phyloP scores from a whole-genome alignment of 2,113 vertebrate species.

The Lipophrys pholis region DNA sequence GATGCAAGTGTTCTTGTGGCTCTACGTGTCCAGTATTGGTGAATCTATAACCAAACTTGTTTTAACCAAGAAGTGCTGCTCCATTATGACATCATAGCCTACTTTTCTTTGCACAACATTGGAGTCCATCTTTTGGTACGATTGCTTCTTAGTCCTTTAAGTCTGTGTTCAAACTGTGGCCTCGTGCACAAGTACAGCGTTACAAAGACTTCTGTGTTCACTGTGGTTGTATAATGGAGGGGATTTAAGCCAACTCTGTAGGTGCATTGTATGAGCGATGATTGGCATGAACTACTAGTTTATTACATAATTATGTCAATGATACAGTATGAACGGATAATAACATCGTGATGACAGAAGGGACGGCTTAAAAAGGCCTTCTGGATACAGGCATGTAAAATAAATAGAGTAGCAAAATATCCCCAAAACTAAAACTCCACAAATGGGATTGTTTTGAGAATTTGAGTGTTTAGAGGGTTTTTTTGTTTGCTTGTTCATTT shows the following conservation, averaged over 20 bases:
- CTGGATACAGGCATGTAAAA: no score
- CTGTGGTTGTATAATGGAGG: slow-evolving; percentile 50
- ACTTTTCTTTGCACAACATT: slow-evolving; percentile 3
- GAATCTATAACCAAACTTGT: not conserved
- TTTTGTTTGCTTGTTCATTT: no score
- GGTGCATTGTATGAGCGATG: slow-evolving; percentile 30
- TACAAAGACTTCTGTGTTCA: slow-evolving; percentile 62
- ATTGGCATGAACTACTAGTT: not conserved
- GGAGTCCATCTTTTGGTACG: not conserved
- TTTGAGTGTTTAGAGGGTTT: no score
- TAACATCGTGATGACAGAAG: no score
- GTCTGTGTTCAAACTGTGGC: slow-evolving; percentile 7
- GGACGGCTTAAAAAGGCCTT: no score
- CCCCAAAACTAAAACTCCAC: no score
- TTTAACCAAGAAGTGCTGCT: not conserved
- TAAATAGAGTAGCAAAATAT: no score
- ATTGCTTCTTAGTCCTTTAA: not conserved
- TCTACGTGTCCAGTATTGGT: not conserved
- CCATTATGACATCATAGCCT: slow-evolving; percentile 1
- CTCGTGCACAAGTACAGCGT: slow-evolving; percentile 4
- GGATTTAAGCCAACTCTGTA: slow-evolving; percentile 45
- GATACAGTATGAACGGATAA: no score
- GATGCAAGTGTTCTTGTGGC: no score
- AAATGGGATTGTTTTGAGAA: no score
- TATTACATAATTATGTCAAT: not conserved